These are phyloP conservation scores for crab-eating macaque (Macaca fascicularis) DNA, from an alignment of 2,113 vertebrate species.

Conservation along the genomic window DNA sequence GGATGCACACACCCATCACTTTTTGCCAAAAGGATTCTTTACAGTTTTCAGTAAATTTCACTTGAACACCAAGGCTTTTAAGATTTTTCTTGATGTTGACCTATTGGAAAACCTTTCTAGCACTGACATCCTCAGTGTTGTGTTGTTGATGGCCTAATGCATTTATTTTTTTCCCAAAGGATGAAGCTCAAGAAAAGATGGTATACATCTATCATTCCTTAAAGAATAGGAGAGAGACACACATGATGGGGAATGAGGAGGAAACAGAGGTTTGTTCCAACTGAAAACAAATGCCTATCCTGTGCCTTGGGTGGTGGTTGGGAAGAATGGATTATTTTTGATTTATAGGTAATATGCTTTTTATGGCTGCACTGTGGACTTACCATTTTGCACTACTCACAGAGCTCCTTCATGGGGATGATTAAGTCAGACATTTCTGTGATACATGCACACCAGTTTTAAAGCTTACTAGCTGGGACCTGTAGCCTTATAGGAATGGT, in stretches of 20 bases:
- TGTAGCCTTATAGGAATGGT: not conserved
- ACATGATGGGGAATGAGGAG: constrained; percentile 92
- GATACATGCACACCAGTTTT: not conserved
- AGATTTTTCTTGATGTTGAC: not conserved
- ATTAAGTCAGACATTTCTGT: not conserved
- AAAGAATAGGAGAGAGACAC: constrained; percentile 89
- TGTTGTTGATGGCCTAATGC: not conserved
- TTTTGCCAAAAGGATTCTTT: not conserved
- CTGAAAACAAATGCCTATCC: not conserved
- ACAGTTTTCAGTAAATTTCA: not conserved
- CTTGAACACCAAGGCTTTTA: not conserved
- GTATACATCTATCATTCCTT: constrained; percentile 92
- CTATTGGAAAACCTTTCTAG: not conserved
- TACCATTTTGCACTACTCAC: not conserved
- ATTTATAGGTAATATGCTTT: not conserved
- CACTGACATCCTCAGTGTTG: not conserved
- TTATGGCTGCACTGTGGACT: not conserved
- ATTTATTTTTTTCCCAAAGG: constrained; percentile 75
- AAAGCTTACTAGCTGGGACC: not conserved
- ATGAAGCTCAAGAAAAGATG: constrained; percentile 85
- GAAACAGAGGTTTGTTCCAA: constrained; percentile 80
- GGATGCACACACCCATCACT: not conserved
- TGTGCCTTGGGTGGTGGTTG: not conserved
- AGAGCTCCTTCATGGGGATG: not conserved
- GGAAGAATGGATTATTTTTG: not conserved